Evolutionary conservation across 2,113 vertebrate genomes (phyloP), one percentile per base, ranked within the genome.

Genomic region (Ailurus styani): DNA sequence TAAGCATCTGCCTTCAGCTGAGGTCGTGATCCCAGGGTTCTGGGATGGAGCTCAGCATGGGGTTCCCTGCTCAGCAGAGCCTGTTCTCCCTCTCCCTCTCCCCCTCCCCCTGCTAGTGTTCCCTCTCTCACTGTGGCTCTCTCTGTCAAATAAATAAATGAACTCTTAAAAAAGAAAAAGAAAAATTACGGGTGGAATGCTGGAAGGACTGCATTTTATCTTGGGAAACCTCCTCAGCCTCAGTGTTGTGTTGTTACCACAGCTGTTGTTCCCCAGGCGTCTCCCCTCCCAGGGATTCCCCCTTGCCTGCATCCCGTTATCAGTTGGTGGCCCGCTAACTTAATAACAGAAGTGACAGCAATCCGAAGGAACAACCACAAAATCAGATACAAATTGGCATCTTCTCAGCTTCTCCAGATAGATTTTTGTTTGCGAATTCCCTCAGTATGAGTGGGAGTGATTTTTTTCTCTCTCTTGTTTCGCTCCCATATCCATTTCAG

Each of bases 121-220:
- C 57, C 57, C 25, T 60, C 57, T 60, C 57, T 25, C 1, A 10
- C 25, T 60, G 57, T 60, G 57, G 57, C 57, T 60, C 23, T 60
- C 23, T 60, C 57, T 60, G 57, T 60, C 57, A 60, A 60, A 60
- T 60, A 60, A 60, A 60, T 27, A 60, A 60, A 27, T 27, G 27
- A 60, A 60, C 27, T 27, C 29, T 64, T 64, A 15, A 64, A 62
- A 62, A 62, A 62, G 27, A 4, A 94, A 89, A n/a, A 75, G 52
- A 75, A 31, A 64, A 73, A 54, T 54, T 3, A 2, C 9, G 54
- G 78, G 52, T n/a, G 4, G 8, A 54, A 2, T 23, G 8, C 21
- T 79, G 14, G 17, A 52, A 88, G 77, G 93, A 83, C 45, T 62
- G 57, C 20, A 40, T 79, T 89, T 96, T 70, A 37, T 79, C 25